A percentile compares a stretch with the other conserved stretches of the same genome.
Evolutionary conservation across 2,888 invertebrate species (phyloP).

Genomic region (Nysson spinosus): DNA sequence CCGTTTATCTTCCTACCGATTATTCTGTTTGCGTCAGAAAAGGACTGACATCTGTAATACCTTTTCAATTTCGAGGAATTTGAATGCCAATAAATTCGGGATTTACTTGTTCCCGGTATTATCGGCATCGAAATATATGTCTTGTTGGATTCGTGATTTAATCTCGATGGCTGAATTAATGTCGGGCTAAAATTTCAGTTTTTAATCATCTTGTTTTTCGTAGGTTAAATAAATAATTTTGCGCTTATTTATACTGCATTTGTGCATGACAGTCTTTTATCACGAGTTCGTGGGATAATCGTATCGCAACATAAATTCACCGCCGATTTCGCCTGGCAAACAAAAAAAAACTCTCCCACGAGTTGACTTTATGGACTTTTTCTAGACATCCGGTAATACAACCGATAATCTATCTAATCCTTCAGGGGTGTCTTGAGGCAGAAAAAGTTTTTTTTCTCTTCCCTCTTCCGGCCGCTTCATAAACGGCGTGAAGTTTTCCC

Average conservation of each 20-base stretch:
- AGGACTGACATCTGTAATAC: slow-evolving; percentile 2
- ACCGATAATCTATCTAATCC: slow-evolving; percentile 75
- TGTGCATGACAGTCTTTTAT: too few relatives aligned
- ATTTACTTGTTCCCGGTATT: too few relatives aligned
- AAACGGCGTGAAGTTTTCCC: slow-evolving; percentile 62
- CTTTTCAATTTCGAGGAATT: slow-evolving; percentile 2
- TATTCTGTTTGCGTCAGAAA: slow-evolving; percentile 26
- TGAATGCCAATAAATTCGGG: too few relatives aligned
- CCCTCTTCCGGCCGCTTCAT: slow-evolving; percentile 54
- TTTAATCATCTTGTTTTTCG: too few relatives aligned
- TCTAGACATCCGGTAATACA: slow-evolving; percentile 48
- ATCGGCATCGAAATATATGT: too few relatives aligned
- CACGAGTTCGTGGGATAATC: slow-evolving; percentile 29
- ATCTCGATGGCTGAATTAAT: too few relatives aligned
- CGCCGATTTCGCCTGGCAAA: slow-evolving; percentile 35
- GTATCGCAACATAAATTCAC: slow-evolving; percentile 30
- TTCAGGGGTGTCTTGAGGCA: slow-evolving; percentile 69
- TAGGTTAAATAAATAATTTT: too few relatives aligned
- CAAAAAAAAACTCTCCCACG: slow-evolving; percentile 41
- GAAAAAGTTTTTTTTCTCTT: slow-evolving; percentile 62
- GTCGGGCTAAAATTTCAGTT: too few relatives aligned
- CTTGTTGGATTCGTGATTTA: too few relatives aligned
- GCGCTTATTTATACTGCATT: too few relatives aligned
- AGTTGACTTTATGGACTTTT: slow-evolving; percentile 51
- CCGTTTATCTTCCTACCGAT: slow-evolving; percentile 38